These are phyloP conservation scores for Drosophila subsilvestris DNA, from an alignment of 2,888 invertebrate genomes.

Conservation along the genomic window DNA sequence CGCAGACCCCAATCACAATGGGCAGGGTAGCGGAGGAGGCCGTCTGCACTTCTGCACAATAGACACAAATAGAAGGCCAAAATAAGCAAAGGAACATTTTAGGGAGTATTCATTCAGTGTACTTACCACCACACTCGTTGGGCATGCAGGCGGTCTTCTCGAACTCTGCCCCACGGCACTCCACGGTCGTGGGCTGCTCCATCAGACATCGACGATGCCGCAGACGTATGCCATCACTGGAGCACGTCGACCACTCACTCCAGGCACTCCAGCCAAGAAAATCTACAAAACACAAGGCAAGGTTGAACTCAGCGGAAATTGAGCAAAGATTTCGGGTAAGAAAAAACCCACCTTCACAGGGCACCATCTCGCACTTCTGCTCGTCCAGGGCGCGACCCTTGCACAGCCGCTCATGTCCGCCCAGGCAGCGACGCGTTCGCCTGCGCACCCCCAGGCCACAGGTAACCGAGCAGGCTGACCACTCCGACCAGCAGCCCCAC, in stretches of 20 bases:
- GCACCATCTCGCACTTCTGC: conserved; percentile 88
- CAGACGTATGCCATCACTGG: conserved; percentile 88
- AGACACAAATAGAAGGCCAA: neutral
- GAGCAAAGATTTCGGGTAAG: neutral
- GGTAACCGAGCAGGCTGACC: conserved; percentile 90
- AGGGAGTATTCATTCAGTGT: neutral
- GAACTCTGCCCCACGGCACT: conserved; percentile 89
- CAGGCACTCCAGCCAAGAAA: conserved; percentile 90
- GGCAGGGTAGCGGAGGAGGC: conserved; percentile 74
- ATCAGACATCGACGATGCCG: conserved; percentile 88
- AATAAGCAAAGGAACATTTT: neutral
- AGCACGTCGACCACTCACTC: conserved; percentile 89
- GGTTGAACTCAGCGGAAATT: rapidly evolving
- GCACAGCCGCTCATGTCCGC: conserved; percentile 85
- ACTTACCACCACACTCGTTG: conserved; percentile 79
- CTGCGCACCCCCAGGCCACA: conserved; percentile 89
- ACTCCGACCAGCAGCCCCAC: conserved; percentile 95
- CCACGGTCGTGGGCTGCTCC: conserved; percentile 85
- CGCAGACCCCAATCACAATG: conserved; percentile 80
- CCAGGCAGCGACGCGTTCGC: conserved; percentile 88
- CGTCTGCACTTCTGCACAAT: conserved; percentile 63
- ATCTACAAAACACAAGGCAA: conserved; percentile 83
- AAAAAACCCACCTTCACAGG: conserved; percentile 87
- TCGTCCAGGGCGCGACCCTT: conserved; percentile 87
- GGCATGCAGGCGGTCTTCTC: conserved; percentile 88